These are phyloP conservation scores for Apis cerana DNA, from an alignment of 1,140 invertebrate genomes.

Conservation along the genomic window DNA sequence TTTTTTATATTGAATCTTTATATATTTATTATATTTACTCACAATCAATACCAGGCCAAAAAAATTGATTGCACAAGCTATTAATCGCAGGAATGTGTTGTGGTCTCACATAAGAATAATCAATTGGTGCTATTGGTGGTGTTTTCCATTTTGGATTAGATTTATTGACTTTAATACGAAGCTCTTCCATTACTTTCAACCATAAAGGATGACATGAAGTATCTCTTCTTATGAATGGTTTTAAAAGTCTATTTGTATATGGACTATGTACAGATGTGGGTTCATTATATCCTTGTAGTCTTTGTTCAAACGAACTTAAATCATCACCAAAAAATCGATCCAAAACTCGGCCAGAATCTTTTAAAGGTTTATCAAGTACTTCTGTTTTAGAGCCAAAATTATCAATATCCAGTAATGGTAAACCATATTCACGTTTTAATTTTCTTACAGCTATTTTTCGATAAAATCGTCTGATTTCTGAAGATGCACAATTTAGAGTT, in stretches of 20 bases:
- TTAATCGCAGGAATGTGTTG: conserved; percentile 94
- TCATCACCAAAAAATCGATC: conserved; percentile 78
- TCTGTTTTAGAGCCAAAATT: conserved; percentile 64
- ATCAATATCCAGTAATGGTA: conserved; percentile 84
- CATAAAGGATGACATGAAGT: conserved; percentile 84
- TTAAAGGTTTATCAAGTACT: conserved; percentile 37
- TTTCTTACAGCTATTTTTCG: conserved; percentile 84
- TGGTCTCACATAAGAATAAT: conserved; percentile 93
- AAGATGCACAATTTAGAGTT: conserved; percentile 72
- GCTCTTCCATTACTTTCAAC: conserved; percentile 87
- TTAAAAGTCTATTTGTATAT: conserved; percentile 85
- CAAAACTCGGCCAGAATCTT: conserved; percentile 72
- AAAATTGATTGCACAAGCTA: conserved; percentile 89
- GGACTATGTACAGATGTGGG: conserved; percentile 83
- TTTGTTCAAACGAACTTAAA: conserved; percentile 75
- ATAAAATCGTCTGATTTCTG: conserved; percentile 80
- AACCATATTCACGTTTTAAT: conserved; percentile 83
- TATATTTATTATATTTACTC: conserved; percentile 74
- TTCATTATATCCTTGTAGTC: conserved; percentile 81
- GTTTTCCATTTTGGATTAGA: conserved; percentile 80
- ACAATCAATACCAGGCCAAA: conserved; percentile 96
- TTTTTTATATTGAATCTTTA: neutral
- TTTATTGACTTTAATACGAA: conserved; percentile 84
- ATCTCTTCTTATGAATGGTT: conserved; percentile 90
- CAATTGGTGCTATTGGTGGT: conserved; percentile 82